Evolutionary conservation across 2,888 invertebrate species (phyloP).

Genomic region (Rotaria macrura): DNA sequence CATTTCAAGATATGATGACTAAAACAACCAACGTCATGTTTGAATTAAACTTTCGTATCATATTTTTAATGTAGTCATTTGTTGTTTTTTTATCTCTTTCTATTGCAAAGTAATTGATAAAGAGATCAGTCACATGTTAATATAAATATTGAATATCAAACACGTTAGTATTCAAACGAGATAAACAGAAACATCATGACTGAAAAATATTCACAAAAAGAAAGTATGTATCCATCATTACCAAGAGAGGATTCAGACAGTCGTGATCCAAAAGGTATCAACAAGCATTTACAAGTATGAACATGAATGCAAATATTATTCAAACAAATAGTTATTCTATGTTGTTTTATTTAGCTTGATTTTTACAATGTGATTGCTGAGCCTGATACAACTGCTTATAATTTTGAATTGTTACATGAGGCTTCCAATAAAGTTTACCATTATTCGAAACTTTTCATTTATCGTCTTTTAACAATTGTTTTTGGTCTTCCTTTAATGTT

Average conservation of each 20-base stretch:
- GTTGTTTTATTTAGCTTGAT: not conserved
- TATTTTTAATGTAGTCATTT: no score
- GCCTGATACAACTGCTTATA: not conserved
- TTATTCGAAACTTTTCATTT: not conserved
- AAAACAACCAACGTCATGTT: no score
- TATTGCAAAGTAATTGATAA: no score
- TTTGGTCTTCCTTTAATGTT: not conserved
- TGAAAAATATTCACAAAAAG: not conserved
- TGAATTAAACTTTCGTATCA: no score
- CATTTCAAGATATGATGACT: no score
- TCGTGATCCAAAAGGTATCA: not conserved
- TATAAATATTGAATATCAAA: no score
- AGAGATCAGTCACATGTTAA: no score
- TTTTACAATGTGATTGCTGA: not conserved
- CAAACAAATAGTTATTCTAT: not conserved
- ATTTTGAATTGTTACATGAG: not conserved
- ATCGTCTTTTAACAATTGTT: not conserved
- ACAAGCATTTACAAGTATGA: not conserved
- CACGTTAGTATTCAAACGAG: no score
- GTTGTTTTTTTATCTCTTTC: no score
- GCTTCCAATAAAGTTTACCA: not conserved
- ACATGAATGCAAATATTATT: not conserved
- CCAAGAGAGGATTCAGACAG: not conserved
- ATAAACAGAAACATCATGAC: not conserved
- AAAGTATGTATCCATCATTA: not conserved